These are phyloP conservation scores for Paramormyrops hopkinsi DNA, from an alignment of 2,797 vertebrate genomes.

Conservation along the genomic window DNA sequence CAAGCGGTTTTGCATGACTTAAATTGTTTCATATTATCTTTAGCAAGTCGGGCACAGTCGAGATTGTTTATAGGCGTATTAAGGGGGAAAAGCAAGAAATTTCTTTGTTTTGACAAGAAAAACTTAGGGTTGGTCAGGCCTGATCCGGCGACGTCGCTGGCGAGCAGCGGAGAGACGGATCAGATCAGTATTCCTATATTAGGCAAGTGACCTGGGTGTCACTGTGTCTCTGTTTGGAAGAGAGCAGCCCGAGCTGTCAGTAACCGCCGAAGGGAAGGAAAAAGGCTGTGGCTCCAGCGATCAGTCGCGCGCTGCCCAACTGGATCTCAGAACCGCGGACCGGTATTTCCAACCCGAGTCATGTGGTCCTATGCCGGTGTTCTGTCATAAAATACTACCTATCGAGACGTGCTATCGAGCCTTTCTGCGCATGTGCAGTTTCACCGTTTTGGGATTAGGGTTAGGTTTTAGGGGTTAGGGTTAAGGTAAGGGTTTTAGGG, in stretches of 20 bases:
- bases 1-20: background rate
- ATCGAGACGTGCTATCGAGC: too few species aligned
- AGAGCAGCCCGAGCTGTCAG: background rate
- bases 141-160: background rate
- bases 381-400: too few species aligned
- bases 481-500: too few species aligned
- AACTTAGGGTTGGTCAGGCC: background rate
- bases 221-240: constrained; percentile 44
- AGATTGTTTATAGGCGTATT: background rate
- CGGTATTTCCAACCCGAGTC: background rate
- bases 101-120: constrained; percentile 6
- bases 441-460: too few species aligned
- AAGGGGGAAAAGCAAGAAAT: background rate
- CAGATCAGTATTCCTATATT: constrained; percentile 70
- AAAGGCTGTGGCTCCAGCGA: background rate
- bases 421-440: too few species aligned
- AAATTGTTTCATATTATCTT: background rate
- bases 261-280: background rate
- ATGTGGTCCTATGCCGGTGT: background rate
- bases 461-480: too few species aligned
- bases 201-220: constrained; percentile 63
- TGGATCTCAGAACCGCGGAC: background rate
- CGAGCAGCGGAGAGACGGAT: constrained; percentile 1
- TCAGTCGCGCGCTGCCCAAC: background rate
- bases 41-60: too few species aligned